Conservation (phyloP, 2,797 vertebrate species). For the Hoplostethus atlanticus region DNA sequence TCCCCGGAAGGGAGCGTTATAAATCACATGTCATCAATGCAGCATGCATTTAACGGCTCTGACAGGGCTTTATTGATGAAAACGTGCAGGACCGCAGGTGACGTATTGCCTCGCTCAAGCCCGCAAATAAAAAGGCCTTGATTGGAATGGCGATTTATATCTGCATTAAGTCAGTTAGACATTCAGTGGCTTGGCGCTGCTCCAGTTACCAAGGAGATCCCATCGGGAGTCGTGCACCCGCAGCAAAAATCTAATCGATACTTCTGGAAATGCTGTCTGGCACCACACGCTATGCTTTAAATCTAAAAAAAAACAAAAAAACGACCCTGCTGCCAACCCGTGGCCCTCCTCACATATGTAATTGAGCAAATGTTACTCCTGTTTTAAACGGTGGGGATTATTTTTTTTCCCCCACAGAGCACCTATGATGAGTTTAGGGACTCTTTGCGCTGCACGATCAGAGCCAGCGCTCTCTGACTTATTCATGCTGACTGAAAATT, state of each 20-base stretch:
- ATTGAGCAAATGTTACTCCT: constrained; percentile 74
- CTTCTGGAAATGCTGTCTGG: constrained; percentile 74
- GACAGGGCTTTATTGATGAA: constrained; percentile 81
- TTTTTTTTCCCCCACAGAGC: constrained; percentile 28
- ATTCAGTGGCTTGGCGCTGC: constrained; percentile 75
- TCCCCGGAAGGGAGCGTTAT: constrained; percentile 44
- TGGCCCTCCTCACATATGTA: constrained; percentile 68
- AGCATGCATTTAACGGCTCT: constrained; percentile 66
- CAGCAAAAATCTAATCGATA: constrained; percentile 86
- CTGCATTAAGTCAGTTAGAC: constrained; percentile 80
- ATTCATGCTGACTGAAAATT: constrained; percentile 84
- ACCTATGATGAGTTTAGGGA: constrained; percentile 75
- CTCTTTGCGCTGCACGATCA: constrained; percentile 72
- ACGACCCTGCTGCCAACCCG: constrained; percentile 50
- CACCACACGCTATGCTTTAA: constrained; percentile 65
- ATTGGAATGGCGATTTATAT: constrained; percentile 87
- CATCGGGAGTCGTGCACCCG: constrained; percentile 83
- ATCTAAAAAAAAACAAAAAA: constrained; percentile 58
- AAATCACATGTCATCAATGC: constrained; percentile 69
- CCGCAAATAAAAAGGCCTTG: constrained; percentile 79
- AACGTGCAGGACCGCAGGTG: constrained; percentile 62
- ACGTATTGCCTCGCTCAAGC: constrained; percentile 75
- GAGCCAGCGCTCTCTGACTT: constrained; percentile 79
- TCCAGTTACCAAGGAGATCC: constrained; percentile 80
- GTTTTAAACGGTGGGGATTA: constrained; percentile 25